phyloP scores from a whole-genome alignment of 2,888 invertebrate genomes.

The Adelognathus sp. region DNA sequence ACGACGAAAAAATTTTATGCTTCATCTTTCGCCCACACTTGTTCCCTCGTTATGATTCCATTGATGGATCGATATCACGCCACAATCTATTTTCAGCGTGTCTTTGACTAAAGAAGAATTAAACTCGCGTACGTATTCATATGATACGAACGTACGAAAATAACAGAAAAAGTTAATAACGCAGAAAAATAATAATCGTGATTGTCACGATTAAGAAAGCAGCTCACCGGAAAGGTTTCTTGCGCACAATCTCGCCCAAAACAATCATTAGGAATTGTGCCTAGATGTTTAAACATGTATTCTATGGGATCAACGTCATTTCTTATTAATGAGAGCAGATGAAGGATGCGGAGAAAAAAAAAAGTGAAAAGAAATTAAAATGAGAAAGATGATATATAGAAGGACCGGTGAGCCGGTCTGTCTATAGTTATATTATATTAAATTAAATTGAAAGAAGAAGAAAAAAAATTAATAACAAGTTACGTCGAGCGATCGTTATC shows the following conservation, averaged over 20 bases:
- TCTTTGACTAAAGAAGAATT: slow-evolving; percentile 7
- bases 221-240: slow-evolving; percentile 61
- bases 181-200: slow-evolving; percentile 17
- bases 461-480: slow-evolving; percentile 8
- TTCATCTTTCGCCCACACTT: slow-evolving; percentile 8
- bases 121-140: background rate
- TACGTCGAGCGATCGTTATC: slow-evolving; percentile 23
- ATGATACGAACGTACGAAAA: slow-evolving; percentile 25
- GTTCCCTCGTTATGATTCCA: background rate
- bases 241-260: slow-evolving; percentile 75
- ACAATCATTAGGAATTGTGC: slow-evolving; percentile 79
- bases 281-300: slow-evolving; percentile 77
- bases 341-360: slow-evolving; percentile 41
- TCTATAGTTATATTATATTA: slow-evolving; percentile 60
- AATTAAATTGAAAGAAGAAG: slow-evolving; percentile 36
- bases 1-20: slow-evolving; percentile 27
- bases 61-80: background rate
- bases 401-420: slow-evolving; percentile 50
- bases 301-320: slow-evolving; percentile 78
- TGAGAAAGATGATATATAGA: slow-evolving; percentile 48
- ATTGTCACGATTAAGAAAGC: slow-evolving; percentile 39
- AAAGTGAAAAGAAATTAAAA: slow-evolving; percentile 45
- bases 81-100: background rate
- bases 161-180: slow-evolving; percentile 12
- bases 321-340: slow-evolving; percentile 66